Percentiles rank a stretch among this genome's conserved stretches.
phyloP scores from a whole-genome alignment of 2,888 invertebrate genomes.

The Rotaria sp. region DNA sequence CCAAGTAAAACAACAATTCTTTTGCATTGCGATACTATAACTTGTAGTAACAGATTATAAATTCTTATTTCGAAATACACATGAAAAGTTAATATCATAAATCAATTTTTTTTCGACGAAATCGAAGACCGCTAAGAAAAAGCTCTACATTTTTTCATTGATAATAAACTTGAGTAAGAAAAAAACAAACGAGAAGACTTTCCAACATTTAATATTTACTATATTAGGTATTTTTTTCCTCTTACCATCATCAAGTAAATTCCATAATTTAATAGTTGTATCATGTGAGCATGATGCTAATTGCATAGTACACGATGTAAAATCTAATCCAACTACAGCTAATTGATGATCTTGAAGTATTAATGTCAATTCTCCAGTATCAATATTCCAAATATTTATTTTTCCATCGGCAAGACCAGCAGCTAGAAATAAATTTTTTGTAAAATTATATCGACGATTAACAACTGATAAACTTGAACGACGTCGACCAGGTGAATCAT shows the following conservation, averaged over 20 bases:
- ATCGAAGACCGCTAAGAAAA: too few relatives aligned
- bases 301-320: constrained; percentile 6
- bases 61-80: too few relatives aligned
- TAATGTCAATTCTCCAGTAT: constrained; percentile 17
- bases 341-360: constrained; percentile 19
- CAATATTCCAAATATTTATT: constrained; percentile 4
- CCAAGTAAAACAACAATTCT: too few relatives aligned
- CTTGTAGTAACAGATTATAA: too few relatives aligned
- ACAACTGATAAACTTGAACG: neutral
- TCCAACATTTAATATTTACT: too few relatives aligned
- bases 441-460: constrained; percentile 18
- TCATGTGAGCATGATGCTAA: constrained; percentile 21
- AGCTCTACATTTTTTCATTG: too few relatives aligned
- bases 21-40: too few relatives aligned
- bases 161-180: too few relatives aligned
- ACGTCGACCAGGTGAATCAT: neutral
- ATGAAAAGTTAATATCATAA: too few relatives aligned
- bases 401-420: neutral
- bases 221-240: too few relatives aligned
- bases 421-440: neutral
- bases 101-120: too few relatives aligned
- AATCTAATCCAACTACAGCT: neutral
- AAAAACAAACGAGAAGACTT: too few relatives aligned
- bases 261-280: constrained; percentile 15
- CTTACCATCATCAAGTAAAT: constrained; percentile 27